A percentile compares a stretch with the other conserved stretches of the same genome.
phyloP scores from a whole-genome alignment of 1,140 invertebrate species.

The Apis florea region DNA sequence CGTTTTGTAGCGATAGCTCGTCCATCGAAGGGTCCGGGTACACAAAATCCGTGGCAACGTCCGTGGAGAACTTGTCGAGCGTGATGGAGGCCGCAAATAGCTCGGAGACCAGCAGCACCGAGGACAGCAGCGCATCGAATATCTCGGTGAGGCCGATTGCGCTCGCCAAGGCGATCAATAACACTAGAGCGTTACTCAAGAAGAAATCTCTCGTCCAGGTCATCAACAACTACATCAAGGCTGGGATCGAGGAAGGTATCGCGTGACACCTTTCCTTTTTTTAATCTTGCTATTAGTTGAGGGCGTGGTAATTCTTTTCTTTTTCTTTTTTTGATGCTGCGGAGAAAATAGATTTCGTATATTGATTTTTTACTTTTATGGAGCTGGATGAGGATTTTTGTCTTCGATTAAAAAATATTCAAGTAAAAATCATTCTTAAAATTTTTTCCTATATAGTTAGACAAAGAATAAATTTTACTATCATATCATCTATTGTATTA shows the following conservation, averaged over 20 bases:
- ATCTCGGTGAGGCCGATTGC: slow-evolving; percentile 36
- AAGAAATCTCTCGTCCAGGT: slow-evolving; percentile 57
- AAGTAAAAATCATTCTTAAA: no score
- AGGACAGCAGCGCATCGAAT: slow-evolving; percentile 48
- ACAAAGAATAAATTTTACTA: no score
- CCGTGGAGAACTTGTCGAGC: slow-evolving; percentile 42
- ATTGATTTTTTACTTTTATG: background rate
- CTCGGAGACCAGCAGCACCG: slow-evolving; percentile 29
- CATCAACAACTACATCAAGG: slow-evolving; percentile 65
- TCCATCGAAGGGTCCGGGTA: slow-evolving; percentile 31
- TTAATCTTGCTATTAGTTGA: background rate
- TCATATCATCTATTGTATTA: no score
- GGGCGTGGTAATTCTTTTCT: background rate
- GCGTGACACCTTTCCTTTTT: background rate
- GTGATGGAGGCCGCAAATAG: slow-evolving; percentile 36
- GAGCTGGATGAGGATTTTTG: no score
- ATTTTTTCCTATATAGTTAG: no score
- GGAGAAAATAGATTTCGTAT: background rate
- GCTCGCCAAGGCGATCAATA: slow-evolving; percentile 35
- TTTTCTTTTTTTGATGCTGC: background rate
- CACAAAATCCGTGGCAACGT: slow-evolving; percentile 42
- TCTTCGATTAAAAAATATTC: no score
- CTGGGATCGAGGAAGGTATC: slow-evolving; percentile 64
- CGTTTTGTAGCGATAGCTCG: background rate
- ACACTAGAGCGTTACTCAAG: slow-evolving; percentile 43